phyloP scores from a whole-genome alignment of 2,888 invertebrate species.

The Amphipyra tragopoginis region DNA sequence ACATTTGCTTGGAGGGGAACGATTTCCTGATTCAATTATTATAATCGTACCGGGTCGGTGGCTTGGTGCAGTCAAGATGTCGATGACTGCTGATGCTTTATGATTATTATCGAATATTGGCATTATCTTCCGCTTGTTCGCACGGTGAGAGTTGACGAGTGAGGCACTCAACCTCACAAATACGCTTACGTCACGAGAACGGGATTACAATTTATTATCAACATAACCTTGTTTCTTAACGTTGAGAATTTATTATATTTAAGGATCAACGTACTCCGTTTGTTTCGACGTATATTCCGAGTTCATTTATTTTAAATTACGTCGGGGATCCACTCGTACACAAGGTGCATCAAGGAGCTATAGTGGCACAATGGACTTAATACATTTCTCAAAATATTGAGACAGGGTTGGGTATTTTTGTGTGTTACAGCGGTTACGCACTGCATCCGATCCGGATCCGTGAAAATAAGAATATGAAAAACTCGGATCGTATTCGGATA shows the following conservation, averaged over 20 bases:
- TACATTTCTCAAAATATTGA: conserved; percentile 9
- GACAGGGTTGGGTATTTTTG: neutral
- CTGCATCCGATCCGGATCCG: too few relatives aligned
- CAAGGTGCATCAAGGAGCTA: conserved; percentile 21
- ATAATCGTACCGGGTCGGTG: conserved; percentile 71
- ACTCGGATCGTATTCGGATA: too few relatives aligned
- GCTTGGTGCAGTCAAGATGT: conserved; percentile 45
- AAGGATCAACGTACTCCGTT: conserved; percentile 40
- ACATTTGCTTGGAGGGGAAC: conserved; percentile 71
- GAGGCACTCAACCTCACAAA: conserved; percentile 12
- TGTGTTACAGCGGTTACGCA: conserved; percentile 2
- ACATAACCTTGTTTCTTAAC: conserved; percentile 34
- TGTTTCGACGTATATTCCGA: conserved; percentile 27
- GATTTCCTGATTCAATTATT: conserved; percentile 84
- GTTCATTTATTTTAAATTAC: conserved; percentile 45
- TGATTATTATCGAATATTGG: conserved; percentile 63
- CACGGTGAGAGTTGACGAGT: conserved; percentile 23
- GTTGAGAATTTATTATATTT: conserved; percentile 40
- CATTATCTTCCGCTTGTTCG: conserved; percentile 55
- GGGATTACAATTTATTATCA: conserved; percentile 34
- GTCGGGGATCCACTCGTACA: conserved; percentile 21
- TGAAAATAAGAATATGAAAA: too few relatives aligned
- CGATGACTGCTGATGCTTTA: conserved; percentile 60
- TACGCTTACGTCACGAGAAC: conserved; percentile 37
- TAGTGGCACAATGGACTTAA: conserved; percentile 13